These are phyloP conservation scores for Probosciger aterrimus DNA, from an alignment of 2,113 vertebrate species.

Conservation along the genomic window DNA sequence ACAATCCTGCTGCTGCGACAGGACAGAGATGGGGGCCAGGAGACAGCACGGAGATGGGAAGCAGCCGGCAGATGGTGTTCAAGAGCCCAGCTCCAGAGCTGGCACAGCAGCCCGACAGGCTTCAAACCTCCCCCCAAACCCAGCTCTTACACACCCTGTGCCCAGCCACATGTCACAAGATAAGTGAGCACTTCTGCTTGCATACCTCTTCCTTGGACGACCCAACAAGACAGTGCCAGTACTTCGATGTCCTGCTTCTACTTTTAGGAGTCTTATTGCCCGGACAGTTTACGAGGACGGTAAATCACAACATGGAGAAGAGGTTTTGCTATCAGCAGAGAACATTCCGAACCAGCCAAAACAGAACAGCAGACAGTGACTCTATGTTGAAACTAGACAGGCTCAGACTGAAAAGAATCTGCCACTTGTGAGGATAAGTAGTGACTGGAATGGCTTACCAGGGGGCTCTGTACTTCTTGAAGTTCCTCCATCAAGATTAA, in stretches of 20 bases:
- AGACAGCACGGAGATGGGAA: background rate
- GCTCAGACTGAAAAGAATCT: background rate
- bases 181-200: background rate
- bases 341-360: background rate
- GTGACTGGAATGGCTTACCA: background rate
- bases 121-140: background rate
- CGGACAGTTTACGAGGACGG: background rate
- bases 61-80: accelerated
- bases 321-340: background rate
- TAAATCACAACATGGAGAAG: background rate
- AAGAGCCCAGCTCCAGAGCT: background rate
- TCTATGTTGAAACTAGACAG: background rate
- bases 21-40: background rate
- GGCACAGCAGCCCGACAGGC: background rate
- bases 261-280: background rate
- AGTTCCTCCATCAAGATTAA: constrained; percentile 1
- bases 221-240: background rate
- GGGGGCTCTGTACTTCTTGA: background rate
- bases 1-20: background rate
- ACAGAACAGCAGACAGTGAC: background rate
- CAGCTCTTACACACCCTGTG: background rate
- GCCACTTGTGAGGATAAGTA: background rate
- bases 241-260: background rate
- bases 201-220: background rate
- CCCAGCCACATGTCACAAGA: background rate